Evolutionary conservation across 1,140 invertebrate genomes (phyloP).

Genomic region (Drosophila carrolli): DNA sequence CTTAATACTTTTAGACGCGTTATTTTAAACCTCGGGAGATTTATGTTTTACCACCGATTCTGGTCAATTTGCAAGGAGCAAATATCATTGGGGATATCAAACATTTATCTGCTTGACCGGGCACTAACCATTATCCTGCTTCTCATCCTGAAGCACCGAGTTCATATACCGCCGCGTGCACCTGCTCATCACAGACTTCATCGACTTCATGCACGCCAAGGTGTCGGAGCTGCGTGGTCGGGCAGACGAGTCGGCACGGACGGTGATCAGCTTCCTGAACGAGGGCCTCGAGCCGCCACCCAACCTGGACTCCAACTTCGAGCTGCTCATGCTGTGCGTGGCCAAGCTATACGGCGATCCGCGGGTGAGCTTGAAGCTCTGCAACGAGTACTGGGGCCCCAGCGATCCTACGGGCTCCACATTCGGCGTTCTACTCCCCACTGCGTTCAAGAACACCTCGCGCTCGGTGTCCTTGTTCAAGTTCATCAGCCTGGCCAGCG

Average conservation of each 20-base stretch:
- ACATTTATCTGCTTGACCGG: no score
- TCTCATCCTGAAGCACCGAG: slow-evolving; percentile 53
- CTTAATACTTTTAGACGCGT: no score
- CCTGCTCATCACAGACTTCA: slow-evolving; percentile 95
- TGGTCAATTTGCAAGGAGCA: no score
- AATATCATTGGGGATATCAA: no score
- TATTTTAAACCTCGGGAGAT: no score
- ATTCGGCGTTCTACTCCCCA: background rate
- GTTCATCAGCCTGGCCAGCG: slow-evolving; percentile 94
- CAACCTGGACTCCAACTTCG: slow-evolving; percentile 92
- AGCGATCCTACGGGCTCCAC: slow-evolving; percentile 83
- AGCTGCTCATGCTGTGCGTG: slow-evolving; percentile 92
- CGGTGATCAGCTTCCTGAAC: slow-evolving; percentile 91
- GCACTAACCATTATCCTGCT: background rate
- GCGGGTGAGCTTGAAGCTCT: slow-evolving; percentile 89
- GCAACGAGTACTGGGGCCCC: slow-evolving; percentile 93
- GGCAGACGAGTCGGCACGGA: slow-evolving; percentile 95
- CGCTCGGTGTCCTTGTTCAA: slow-evolving; percentile 93
- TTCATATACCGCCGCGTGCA: slow-evolving; percentile 95
- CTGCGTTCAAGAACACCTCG: slow-evolving; percentile 78
- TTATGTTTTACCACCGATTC: no score
- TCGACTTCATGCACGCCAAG: slow-evolving; percentile 96
- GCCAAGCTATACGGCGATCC: slow-evolving; percentile 92
- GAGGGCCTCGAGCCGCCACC: slow-evolving; percentile 93
- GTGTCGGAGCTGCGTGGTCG: slow-evolving; percentile 90